Base-by-base conservation (phyloP, 2,113 vertebrate species). In the Gadus macrocephalus region DNA sequence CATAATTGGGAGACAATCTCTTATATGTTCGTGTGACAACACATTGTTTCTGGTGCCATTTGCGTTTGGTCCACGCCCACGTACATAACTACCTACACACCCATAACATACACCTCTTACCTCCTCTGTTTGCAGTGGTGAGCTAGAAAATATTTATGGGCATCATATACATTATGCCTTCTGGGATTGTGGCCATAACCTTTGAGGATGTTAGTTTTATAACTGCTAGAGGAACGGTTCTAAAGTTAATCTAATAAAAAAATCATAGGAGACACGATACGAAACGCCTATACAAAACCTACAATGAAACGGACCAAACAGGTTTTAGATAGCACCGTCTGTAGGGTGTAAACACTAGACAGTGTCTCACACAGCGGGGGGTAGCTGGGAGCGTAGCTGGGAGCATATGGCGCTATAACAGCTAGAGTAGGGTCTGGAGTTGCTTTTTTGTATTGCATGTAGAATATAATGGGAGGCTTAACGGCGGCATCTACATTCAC, bases 231-330 rank as follows among this genome's bases (percentile, higher is more conserved):
- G 28, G 9, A 49, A 49, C 42, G 42, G 9, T 12, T 49, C 12
- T 9, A 49, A 49, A 14, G 42, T 12, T 12, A 49, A 49, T 14
- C 42, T 49, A 53, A 27, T 19, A 6, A 31, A 6, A 20, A 22
- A 14, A 17, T 16, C 15, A 58, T 6, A 17, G 55, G 15, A 58
- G 55, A 16, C 16, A 58, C 55, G 2, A 58, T n/a, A 5, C 70
- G 16, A 20, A 28, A 69, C 1, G 55, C 63, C 67, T 72, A 78
- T 78, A 61, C 70, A 71, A 78, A 74, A 28, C 75, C 70, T 78
- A 69, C 66, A 68, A 20, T 67, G 25, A 85, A 53, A 78, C 78
- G 87, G 87, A 90, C 89, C 87, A 90, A 89, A 86, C 19, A 1
- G 74, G 64, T 81, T 86, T 77, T 59, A 62, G 66, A 83, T 66